Evolutionary conservation across 1,140 invertebrate species (phyloP).

Genomic region (Doryteuthis pealeii): DNA sequence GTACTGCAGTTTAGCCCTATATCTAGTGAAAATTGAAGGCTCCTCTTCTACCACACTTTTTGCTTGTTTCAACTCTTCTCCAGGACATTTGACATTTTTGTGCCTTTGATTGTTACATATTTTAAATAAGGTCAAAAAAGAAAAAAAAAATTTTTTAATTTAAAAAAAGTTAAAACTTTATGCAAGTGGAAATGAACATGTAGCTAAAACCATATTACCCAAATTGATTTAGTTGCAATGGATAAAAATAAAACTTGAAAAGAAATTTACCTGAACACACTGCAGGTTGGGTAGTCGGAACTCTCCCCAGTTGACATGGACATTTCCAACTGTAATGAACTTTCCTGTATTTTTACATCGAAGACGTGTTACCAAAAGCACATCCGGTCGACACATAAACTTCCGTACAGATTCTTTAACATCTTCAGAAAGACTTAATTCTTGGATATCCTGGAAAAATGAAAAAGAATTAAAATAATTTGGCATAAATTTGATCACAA

Average conservation of each 20-base stretch:
- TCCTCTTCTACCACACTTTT: no score
- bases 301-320: slow-evolving; percentile 49
- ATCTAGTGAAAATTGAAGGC: no score
- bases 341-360: slow-evolving; percentile 40
- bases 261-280: slow-evolving; percentile 50
- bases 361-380: slow-evolving; percentile 42
- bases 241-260: neutral
- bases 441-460: slow-evolving; percentile 37
- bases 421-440: slow-evolving; percentile 29
- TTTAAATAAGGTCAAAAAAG: no score
- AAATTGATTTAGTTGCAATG: no score
- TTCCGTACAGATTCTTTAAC: slow-evolving; percentile 32
- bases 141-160: no score
- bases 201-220: no score
- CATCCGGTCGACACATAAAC: slow-evolving; percentile 44
- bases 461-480: slow-evolving; percentile 1
- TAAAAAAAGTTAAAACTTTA: no score
- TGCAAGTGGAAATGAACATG: no score
- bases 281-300: slow-evolving; percentile 47
- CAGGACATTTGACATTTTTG: no score
- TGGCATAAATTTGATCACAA: neutral
- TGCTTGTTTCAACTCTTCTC: no score
- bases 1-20: no score
- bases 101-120: no score
- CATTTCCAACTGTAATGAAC: slow-evolving; percentile 47